These are phyloP conservation scores for Miniopterus natalensis DNA, from an alignment of 2,113 vertebrate species.

Conservation along the genomic window DNA sequence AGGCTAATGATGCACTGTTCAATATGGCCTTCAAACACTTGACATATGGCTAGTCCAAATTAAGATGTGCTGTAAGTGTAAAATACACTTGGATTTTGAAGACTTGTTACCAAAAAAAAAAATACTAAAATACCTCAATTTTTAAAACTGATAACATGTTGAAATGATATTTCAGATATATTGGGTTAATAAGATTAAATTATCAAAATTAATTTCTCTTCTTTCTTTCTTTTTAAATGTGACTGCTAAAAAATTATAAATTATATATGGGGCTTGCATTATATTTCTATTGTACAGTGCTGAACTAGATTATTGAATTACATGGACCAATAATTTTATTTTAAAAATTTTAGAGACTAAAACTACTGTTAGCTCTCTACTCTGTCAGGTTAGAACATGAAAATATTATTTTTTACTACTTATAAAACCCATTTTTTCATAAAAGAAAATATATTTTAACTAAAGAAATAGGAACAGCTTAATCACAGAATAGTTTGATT, in stretches of 20 bases:
- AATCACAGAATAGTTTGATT: conserved; percentile 46
- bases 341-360: conserved; percentile 18
- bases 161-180: conserved; percentile 31
- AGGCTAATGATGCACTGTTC: background rate
- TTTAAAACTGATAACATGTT: background rate
- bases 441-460: conserved; percentile 19
- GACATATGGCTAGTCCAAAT: background rate
- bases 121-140: background rate
- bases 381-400: conserved; percentile 10
- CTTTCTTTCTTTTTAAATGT: conserved; percentile 42
- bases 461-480: conserved; percentile 38
- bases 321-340: background rate
- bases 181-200: conserved; percentile 42
- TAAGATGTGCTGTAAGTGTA: background rate
- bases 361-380: conserved; percentile 21
- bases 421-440: conserved; percentile 32
- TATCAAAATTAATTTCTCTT: conserved; percentile 43
- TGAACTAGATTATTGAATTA: conserved; percentile 36
- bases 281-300: background rate
- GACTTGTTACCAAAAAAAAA: background rate
- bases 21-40: background rate
- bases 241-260: conserved; percentile 22
- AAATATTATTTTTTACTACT: background rate
- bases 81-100: conserved; percentile 19
- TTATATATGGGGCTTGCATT: background rate